Conservation (phyloP, 1,140 invertebrate species). For the Camponotus floridanus region DNA sequence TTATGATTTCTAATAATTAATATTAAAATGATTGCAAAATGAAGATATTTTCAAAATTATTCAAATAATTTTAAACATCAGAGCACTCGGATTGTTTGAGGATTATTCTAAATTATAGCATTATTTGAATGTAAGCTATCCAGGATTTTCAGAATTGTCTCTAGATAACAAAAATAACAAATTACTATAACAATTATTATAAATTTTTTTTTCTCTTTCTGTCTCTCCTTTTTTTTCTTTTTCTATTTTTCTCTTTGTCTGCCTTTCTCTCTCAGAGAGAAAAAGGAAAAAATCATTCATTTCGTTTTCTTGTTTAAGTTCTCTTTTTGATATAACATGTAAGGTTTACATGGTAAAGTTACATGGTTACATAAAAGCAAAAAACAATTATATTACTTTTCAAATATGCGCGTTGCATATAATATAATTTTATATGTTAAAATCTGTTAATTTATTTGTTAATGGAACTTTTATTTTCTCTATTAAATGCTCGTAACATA, state of each 20-base stretch:
- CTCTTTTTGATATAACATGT: background rate
- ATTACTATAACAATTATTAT: background rate
- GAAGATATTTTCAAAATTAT: background rate
- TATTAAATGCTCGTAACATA: conserved; percentile 17
- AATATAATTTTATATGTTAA: conserved; percentile 18
- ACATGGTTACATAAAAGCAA: background rate
- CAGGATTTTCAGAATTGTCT: background rate
- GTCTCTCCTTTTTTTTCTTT: background rate
- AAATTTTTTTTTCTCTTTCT: background rate
- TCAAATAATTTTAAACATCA: background rate
- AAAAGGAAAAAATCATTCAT: background rate
- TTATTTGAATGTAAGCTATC: background rate
- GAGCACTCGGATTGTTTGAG: conserved; percentile 1
- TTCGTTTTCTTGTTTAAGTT: background rate
- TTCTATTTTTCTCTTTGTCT: background rate
- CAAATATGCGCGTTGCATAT: background rate
- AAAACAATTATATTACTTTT: conserved; percentile 5
- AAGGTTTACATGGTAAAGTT: too few relatives aligned
- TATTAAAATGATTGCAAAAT: conserved; percentile 5
- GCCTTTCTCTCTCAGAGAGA: background rate
- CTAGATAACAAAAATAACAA: background rate
- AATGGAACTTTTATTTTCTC: background rate
- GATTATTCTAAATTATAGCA: too few relatives aligned
- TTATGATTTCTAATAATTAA: background rate
- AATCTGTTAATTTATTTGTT: conserved; percentile 36